Base-by-base conservation (phyloP, 2,888 invertebrate species). In the Micoletzkya japonica region DNA sequence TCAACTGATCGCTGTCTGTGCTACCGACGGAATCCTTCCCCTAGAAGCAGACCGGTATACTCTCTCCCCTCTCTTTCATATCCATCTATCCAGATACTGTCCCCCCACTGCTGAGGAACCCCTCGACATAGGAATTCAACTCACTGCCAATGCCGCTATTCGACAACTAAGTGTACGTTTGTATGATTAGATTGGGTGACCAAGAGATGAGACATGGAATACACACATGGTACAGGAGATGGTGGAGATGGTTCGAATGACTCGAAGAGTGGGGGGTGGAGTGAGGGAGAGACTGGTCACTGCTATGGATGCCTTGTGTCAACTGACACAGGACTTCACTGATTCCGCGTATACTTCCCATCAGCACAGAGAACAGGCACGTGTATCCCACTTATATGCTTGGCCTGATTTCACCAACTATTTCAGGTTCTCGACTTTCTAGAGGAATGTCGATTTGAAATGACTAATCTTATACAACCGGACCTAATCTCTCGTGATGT, bases 281-380 rank as follows among this genome's bases (percentile, higher is more conserved):
- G 87, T 88, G 74, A 82, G 94, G 82, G 93, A 94, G 83, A 91
- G 93, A 76, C 90, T 97, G 68, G 91, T 92, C 34, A 57, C 91
- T 79, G 93, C 94, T 73, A 89, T 97, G 85, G 93, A 96, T 82
- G 91, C 93, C 76, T 91, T 95, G 72, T 90, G 94, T 75, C 97
- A 98, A 88, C 91, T 95, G 86, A 94, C 94, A 74, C 89, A 90
- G 89, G 79, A 80, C 72, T 80, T 80, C 71, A 80, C 79, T 67
- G 97, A 98, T 89, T 97, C 96, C 77, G 95, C 97, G 76, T 98
- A 97, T 88, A 98, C 97, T 74, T 92, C 92, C 80, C 95, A 97
- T 88, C 94, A 95, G 86, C 94, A 95, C 88, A 90, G 96, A 75
- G 94, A 98, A 88, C 92, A 93, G 86, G 68, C 30, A 14, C 7